These are phyloP conservation scores for Clytia hemisphaerica DNA, from an alignment of 30 jellyfish, hydroid and myxozoan genomes.

Conservation along the genomic window DNA sequence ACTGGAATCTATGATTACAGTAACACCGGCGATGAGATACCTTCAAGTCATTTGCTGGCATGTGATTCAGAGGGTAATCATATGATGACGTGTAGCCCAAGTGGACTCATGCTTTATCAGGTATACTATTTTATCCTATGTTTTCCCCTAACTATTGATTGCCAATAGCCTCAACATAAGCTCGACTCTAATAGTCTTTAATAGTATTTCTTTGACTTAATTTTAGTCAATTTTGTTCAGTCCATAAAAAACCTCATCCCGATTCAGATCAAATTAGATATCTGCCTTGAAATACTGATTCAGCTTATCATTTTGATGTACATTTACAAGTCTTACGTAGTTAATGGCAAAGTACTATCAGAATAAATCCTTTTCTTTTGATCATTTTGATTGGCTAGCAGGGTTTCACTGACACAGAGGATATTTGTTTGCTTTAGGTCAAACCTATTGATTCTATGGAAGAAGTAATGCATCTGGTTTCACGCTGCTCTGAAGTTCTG, in stretches of 20 bases:
- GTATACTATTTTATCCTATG: slow-evolving; percentile 23
- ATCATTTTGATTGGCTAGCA: background rate
- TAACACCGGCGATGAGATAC: slow-evolving; percentile 27
- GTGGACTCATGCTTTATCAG: slow-evolving; percentile 49
- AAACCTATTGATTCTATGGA: slow-evolving; percentile 39
- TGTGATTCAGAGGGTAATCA: slow-evolving; percentile 86
- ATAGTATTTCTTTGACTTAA: no score
- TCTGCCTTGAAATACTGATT: no score
- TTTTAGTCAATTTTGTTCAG: no score
- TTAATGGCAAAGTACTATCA: background rate
- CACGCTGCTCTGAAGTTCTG: slow-evolving; percentile 46
- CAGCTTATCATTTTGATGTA: no score
- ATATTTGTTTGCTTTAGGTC: slow-evolving; percentile 28
- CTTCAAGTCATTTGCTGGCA: slow-evolving; percentile 70
- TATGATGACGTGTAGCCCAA: slow-evolving; percentile 62
- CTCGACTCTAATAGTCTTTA: no score
- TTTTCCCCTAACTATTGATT: background rate
- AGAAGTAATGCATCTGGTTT: slow-evolving; percentile 59
- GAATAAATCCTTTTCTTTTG: background rate
- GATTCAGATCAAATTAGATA: no score
- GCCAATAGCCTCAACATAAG: no score
- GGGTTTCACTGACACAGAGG: background rate
- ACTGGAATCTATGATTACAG: slow-evolving; percentile 37
- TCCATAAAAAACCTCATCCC: no score
- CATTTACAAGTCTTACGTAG: no score